Evolutionary conservation across 2,113 vertebrate genomes (phyloP).

Genomic region (Myotis brandtii): DNA sequence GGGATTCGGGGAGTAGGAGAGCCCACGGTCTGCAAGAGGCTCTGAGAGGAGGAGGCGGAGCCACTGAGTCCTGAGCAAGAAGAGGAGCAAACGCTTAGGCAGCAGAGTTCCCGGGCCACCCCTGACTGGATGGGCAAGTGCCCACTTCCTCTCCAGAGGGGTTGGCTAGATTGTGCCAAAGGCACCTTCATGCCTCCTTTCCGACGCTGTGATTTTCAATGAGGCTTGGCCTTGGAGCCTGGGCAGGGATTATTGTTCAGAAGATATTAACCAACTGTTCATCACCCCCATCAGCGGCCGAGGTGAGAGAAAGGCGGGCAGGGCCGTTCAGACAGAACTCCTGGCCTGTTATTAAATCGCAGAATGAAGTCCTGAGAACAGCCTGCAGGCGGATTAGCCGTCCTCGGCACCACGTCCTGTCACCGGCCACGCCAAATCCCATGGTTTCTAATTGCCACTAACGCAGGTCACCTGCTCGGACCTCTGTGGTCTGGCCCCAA

Average conservation of each 20-base stretch:
- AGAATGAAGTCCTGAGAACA: conserved; percentile 65
- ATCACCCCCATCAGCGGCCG: conserved; percentile 44
- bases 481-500: not conserved
- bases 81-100: not conserved
- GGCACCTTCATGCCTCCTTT: conserved; percentile 53
- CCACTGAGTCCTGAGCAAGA: not conserved
- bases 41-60: not conserved
- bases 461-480: not conserved
- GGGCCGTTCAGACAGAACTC: conserved; percentile 44
- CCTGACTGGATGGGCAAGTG: not conserved
- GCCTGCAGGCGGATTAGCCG: conserved; percentile 64
- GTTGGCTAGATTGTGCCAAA: conserved; percentile 8
- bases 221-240: not conserved
- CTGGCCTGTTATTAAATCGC: conserved; percentile 70
- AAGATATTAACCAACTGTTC: conserved; percentile 72
- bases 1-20: not conserved
- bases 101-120: not conserved
- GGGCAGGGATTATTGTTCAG: conserved; percentile 22
- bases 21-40: not conserved
- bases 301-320: not conserved
- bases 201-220: conserved; percentile 27
- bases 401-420: not conserved
- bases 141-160: not conserved
- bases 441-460: not conserved
- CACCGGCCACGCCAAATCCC: conserved; percentile 52